A percentile compares a stretch with the other conserved stretches of the same genome.
phyloP scores from a whole-genome alignment of 2,113 vertebrate species.

The Puffinus mauretanicus region DNA sequence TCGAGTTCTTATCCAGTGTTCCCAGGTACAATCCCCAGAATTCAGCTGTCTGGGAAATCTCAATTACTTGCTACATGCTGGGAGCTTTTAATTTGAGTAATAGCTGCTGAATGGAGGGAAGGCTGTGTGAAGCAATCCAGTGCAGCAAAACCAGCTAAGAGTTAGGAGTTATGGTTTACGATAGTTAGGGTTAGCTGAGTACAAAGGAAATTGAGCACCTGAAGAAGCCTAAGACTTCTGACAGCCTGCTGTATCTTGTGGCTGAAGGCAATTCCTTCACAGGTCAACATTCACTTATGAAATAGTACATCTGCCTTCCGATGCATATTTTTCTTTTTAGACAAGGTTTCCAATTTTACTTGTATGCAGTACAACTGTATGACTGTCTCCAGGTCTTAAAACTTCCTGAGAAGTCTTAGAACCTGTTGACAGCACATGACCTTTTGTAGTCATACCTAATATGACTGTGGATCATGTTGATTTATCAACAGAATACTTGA shows the following conservation, averaged over 20 bases:
- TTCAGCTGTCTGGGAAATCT: neutral
- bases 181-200: neutral
- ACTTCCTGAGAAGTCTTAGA: neutral
- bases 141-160: neutral
- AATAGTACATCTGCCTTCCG: neutral
- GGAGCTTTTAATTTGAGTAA: neutral
- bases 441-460: neutral
- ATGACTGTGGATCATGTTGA: neutral
- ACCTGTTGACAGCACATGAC: fast-evolving
- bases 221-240: neutral
- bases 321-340: neutral
- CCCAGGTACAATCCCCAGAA: neutral
- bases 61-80: neutral
- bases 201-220: neutral
- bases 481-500: neutral
- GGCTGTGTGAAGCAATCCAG: neutral
- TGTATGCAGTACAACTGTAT: fast-evolving
- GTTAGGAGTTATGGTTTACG: neutral
- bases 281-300: fast-evolving
- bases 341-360: neutral
- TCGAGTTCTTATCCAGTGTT: neutral
- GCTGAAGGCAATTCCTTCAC: neutral
- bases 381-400: neutral
- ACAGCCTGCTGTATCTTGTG: neutral
- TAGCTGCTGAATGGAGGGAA: neutral